Evolutionary conservation across 2,113 vertebrate species (phyloP).

Genomic region (Cyprinus carpio): DNA sequence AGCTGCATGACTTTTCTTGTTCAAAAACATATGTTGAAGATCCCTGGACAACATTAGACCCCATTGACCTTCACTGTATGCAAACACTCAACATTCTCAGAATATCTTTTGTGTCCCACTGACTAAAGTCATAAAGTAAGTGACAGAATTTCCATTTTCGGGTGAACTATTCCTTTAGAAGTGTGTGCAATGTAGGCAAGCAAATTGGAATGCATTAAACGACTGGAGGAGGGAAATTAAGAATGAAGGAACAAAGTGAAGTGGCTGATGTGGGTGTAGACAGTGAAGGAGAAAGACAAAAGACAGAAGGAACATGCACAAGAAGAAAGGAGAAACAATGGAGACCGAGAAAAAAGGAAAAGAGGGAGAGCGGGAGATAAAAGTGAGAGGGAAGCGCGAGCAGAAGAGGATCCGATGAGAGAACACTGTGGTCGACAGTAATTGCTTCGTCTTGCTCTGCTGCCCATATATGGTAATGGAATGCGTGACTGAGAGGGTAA

Average conservation of each 20-base stretch:
- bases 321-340: slow-evolving; percentile 34
- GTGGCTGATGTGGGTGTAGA: not conserved
- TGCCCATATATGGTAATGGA: slow-evolving; percentile 67
- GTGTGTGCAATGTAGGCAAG: not conserved
- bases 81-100: not conserved
- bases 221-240: not conserved
- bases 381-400: slow-evolving; percentile 15
- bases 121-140: not conserved
- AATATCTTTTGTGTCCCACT: not conserved
- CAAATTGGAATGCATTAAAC: not conserved
- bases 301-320: slow-evolving; percentile 45
- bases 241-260: slow-evolving; percentile 12
- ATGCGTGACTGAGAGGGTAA: slow-evolving; percentile 63
- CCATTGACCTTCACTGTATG: not conserved
- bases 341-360: not conserved
- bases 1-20: not conserved
- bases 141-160: not conserved
- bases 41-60: not conserved
- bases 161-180: not conserved
- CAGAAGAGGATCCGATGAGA: slow-evolving; percentile 47
- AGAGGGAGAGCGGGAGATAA: slow-evolving; percentile 13
- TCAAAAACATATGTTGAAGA: not conserved
- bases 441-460: slow-evolving; percentile 52
- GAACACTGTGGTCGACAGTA: slow-evolving; percentile 57
- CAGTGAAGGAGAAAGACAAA: slow-evolving; percentile 8